phyloP scores from a whole-genome alignment of 2,797 vertebrate species.

The Morelia viridis region DNA sequence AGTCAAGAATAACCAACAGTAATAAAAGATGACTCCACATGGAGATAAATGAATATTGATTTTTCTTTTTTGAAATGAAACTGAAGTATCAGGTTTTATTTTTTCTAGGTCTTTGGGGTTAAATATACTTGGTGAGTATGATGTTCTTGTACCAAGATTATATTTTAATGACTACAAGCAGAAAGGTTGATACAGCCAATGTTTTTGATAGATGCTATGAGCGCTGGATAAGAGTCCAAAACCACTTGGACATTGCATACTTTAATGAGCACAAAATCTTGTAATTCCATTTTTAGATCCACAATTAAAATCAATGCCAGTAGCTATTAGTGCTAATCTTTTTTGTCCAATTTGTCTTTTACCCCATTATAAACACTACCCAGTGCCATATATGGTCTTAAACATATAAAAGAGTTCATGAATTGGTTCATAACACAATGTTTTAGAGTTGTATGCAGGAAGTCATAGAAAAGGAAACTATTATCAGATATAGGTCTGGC shows the following conservation, averaged over 20 bases:
- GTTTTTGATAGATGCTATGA: slow-evolving; percentile 40
- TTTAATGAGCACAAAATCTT: slow-evolving; percentile 54
- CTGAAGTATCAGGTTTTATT: background rate
- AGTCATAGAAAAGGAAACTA: background rate
- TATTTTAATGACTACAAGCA: background rate
- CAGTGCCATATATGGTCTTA: slow-evolving; percentile 53
- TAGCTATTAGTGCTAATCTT: slow-evolving; percentile 57
- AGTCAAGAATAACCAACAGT: background rate
- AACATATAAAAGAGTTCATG: slow-evolving; percentile 32
- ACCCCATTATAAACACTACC: slow-evolving; percentile 45
- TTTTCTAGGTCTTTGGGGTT: background rate
- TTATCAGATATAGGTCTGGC: slow-evolving; percentile 11
- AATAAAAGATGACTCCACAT: background rate
- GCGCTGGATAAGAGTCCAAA: slow-evolving; percentile 56
- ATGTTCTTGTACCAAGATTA: background rate
- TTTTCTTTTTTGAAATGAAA: background rate
- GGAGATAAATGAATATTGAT: background rate
- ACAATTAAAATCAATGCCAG: slow-evolving; percentile 46
- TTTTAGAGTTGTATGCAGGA: slow-evolving; percentile 1
- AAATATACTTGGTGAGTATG: background rate
- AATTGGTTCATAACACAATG: slow-evolving; percentile 28
- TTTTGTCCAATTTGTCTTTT: slow-evolving; percentile 60
- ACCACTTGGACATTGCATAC: slow-evolving; percentile 10
- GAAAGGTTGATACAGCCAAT: background rate
- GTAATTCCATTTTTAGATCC: slow-evolving; percentile 46